Base-by-base conservation (phyloP, 2,888 invertebrate genomes). In the Limnephilus rhombicus region DNA sequence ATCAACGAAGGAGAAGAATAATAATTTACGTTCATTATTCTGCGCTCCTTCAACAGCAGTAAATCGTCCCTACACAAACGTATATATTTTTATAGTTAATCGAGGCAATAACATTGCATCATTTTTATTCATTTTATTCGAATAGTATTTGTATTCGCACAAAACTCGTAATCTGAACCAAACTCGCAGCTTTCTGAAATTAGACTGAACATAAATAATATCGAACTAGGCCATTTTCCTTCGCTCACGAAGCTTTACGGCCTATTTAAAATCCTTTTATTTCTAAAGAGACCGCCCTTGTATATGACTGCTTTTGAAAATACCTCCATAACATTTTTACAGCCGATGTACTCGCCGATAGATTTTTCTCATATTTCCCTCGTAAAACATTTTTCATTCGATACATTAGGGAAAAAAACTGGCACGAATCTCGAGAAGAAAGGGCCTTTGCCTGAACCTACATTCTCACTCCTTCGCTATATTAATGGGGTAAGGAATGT, bases 261-360 rank as follows among this genome's bases (percentile, higher is more conserved):
- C 24, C 53, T 89, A 89, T 91, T 91, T 91, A 91, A 91, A 91
- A 91, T 91, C 83, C 91, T 91, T 80, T 88, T 87, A 91, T 91
- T 91, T 87, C 81, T 86, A 34, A 81, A 68, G 89, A 81, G 80
- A 29, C 29, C 85, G 31, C 53, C 41, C 81, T 81, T 88, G 24
- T 45, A 80, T 49, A 91, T 80, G 85, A 45, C 82, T 85, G 89
- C 85, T 68, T 91, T 80, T n/a, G 81, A 93, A 93, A 91, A 92
- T 87, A 90, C 83, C 86, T 83, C 90, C 88, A 89, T 90, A 92
- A 93, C 90, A 93, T 93, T 93, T 93, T 91, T 93, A 93, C 91
- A 93, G 92, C 91, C 90, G 92, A 80, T 92, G 90, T 92, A 92
- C 87, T 90, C 89, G 83, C 87, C 90, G 93, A 93, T 92, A 89